Evolutionary conservation across 2,797 vertebrate species (phyloP), one percentile per base, ranked within the genome.

Genomic region (Anas flavirostris): DNA sequence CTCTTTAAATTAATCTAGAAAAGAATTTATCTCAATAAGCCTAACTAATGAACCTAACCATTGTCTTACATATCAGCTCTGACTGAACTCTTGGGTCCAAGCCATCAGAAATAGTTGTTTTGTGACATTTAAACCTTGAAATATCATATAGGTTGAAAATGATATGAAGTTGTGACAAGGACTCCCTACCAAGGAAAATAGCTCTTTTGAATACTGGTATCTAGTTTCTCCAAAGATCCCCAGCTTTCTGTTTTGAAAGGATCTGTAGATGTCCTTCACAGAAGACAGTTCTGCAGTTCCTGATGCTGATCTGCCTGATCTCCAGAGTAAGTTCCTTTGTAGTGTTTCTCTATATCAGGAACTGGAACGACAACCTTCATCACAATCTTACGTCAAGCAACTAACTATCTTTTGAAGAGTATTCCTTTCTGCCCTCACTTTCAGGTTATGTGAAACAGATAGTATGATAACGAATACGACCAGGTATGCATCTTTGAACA

Each of bases 391-490:
- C 7, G 25, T 55, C 52, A 41, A 82, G 7, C 9, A 43, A 16
- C 25, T 25, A 86, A 80, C 12, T 23, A 7, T 31, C 56, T 85
- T 85, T 69, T 37, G 39, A 85, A 77, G 43, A 80, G 17, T 3
- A 0, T 4, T 82, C 0, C 0, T 85, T 72, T 72, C 53, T 25
- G 10, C 35, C 17, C 11, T 44, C 9, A 0, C 12, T 92, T 72
- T 59, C 53, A 46, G 25, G 28, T 79, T 64, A n/a, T 11, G 16
- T 6, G 37, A 26, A n/a, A 21, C 73, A 63, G 31, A 33, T 19
- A 19, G 16, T 26, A 59, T 0, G 1, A 33, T 16, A 67, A 3
- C 39, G 43, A 11, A 58, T 33, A 66, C 37, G 12, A 58, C 19
- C 39, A 66, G 16, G 18, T 75, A 1, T 9, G 10, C 1, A 2